Evolutionary conservation across 2,113 vertebrate genomes (phyloP).

Genomic region (Plecotus auritus): DNA sequence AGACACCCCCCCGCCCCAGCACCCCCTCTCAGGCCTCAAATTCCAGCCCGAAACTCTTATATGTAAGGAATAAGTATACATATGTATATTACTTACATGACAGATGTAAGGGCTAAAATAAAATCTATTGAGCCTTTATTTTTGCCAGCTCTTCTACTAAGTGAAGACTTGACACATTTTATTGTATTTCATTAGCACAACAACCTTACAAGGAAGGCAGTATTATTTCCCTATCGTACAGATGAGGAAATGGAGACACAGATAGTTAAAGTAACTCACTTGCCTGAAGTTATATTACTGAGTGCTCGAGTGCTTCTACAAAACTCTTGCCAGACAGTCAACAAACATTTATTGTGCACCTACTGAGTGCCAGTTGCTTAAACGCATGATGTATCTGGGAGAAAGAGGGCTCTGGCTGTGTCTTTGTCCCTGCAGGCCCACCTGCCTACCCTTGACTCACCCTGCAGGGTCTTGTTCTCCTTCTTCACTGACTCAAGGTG

Average conservation of each 20-base stretch:
- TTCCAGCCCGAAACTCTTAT: neutral
- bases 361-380: neutral
- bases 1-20: too few species aligned
- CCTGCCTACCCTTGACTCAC: constrained; percentile 50
- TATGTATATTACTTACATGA: neutral
- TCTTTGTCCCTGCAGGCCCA: neutral
- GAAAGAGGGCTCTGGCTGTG: neutral
- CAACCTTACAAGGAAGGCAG: neutral
- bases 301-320: neutral
- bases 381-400: neutral
- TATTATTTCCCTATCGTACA: neutral
- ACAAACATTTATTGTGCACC: neutral
- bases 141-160: neutral
- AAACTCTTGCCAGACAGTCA: neutral
- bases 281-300: neutral
- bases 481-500: constrained; percentile 77
- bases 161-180: neutral
- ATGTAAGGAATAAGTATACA: neutral
- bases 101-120: neutral
- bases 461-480: constrained; percentile 80
- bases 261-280: neutral
- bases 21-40: neutral
- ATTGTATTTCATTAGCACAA: neutral
- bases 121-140: neutral
- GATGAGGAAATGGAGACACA: neutral